These are phyloP conservation scores for Anastrepha obliqua DNA, from an alignment of 1,140 invertebrate species.

Conservation along the genomic window DNA sequence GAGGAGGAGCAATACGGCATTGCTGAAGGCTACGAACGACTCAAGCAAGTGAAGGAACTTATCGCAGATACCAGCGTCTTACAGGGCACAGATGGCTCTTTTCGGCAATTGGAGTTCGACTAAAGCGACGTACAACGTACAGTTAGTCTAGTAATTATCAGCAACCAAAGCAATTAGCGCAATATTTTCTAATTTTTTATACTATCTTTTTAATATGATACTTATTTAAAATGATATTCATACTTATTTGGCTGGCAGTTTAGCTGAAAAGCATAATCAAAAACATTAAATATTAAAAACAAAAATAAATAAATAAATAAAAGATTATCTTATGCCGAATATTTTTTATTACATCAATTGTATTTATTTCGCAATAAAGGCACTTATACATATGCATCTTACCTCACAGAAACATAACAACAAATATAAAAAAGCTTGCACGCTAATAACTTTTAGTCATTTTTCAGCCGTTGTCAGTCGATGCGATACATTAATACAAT, in stretches of 20 bases:
- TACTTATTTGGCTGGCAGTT: not conserved
- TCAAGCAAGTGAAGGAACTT: slow-evolving; percentile 33
- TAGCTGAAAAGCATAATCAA: not conserved
- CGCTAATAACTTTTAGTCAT: too few species aligned
- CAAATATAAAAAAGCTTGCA: too few species aligned
- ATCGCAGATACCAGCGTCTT: slow-evolving; percentile 71
- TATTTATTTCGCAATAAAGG: too few species aligned
- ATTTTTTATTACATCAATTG: too few species aligned
- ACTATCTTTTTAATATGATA: slow-evolving; percentile 9
- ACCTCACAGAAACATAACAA: too few species aligned
- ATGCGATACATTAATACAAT: too few species aligned
- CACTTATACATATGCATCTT: too few species aligned
- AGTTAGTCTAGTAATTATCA: not conserved
- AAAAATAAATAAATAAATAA: not conserved
- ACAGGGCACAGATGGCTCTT: slow-evolving; percentile 76
- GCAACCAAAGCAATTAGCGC: slow-evolving; percentile 31
- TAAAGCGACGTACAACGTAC: not conserved
- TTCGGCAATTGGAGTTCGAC: slow-evolving; percentile 65
- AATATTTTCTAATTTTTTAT: slow-evolving; percentile 26
- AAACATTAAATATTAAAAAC: not conserved
- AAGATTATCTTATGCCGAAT: not conserved
- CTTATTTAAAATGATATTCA: not conserved
- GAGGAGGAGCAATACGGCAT: slow-evolving; percentile 75
- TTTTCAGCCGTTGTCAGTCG: too few species aligned
- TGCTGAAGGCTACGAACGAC: slow-evolving; percentile 69